Percentiles rank a stretch among this genome's conserved stretches.
Evolutionary conservation across 2,797 vertebrate species (phyloP).

Genomic region (Galaxias olidus): DNA sequence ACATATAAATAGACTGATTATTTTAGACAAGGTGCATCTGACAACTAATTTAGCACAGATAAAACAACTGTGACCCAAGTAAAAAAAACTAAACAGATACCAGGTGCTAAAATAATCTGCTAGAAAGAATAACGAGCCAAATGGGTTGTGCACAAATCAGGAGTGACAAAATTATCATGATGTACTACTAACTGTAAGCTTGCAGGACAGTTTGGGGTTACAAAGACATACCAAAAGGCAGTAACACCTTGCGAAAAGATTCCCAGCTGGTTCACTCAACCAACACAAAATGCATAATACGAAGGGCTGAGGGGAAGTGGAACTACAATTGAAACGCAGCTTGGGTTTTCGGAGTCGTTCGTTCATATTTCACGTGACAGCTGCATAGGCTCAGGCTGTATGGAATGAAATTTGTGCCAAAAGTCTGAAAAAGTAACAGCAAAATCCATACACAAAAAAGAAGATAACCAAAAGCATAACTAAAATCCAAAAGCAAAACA

Average conservation of each 20-base stretch:
- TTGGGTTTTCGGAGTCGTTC: no score
- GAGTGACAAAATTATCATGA: slow-evolving; percentile 51
- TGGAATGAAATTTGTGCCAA: no score
- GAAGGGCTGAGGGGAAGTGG: no score
- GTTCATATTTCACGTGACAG: no score
- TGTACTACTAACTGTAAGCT: slow-evolving; percentile 46
- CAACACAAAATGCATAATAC: slow-evolving; percentile 50
- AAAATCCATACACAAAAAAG: no score
- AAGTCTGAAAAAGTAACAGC: no score
- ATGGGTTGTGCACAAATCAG: slow-evolving; percentile 58
- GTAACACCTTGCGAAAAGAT: slow-evolving; percentile 31
- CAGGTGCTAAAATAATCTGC: slow-evolving; percentile 74
- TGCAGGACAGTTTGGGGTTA: slow-evolving; percentile 40
- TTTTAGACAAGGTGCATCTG: slow-evolving; percentile 42
- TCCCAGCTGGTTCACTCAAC: slow-evolving; percentile 41
- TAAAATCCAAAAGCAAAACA: no score
- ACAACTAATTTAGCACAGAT: slow-evolving; percentile 44
- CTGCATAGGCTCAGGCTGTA: no score
- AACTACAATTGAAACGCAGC: no score
- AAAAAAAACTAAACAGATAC: slow-evolving; percentile 67
- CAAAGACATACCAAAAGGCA: slow-evolving; percentile 36
- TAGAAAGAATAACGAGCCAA: slow-evolving; percentile 53
- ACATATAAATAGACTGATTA: slow-evolving; percentile 7
- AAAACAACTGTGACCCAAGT: slow-evolving; percentile 37
- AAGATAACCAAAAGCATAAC: no score